These are phyloP conservation scores for Chunga burmeisteri DNA, from an alignment of 2,113 vertebrate species.

Conservation along the genomic window DNA sequence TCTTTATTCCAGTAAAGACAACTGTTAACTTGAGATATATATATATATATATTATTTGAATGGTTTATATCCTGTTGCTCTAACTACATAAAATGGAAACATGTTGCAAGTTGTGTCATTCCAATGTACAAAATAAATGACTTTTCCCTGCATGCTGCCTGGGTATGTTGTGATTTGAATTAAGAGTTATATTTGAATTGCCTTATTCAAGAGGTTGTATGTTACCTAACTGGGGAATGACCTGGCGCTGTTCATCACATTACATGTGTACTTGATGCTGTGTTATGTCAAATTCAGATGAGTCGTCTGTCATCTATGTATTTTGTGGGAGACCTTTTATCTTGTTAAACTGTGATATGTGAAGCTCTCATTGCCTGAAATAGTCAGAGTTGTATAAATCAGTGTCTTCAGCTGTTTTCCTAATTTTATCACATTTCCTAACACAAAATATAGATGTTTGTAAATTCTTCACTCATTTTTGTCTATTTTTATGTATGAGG, in stretches of 20 bases:
- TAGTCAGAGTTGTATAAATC: slow-evolving; percentile 73
- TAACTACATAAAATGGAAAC: slow-evolving; percentile 70
- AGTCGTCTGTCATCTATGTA: slow-evolving; percentile 74
- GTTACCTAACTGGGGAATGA: slow-evolving; percentile 68
- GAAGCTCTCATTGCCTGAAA: slow-evolving; percentile 74
- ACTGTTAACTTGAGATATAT: slow-evolving; percentile 59
- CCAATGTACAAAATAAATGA: slow-evolving; percentile 76
- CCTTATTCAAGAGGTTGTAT: slow-evolving; percentile 73
- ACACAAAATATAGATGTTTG: slow-evolving; percentile 84
- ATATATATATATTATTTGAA: slow-evolving; percentile 53
- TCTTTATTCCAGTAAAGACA: slow-evolving; percentile 70
- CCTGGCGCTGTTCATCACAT: slow-evolving; percentile 72
- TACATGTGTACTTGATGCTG: slow-evolving; percentile 66
- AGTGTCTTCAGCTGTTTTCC: slow-evolving; percentile 78
- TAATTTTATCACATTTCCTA: slow-evolving; percentile 77
- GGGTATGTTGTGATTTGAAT: slow-evolving; percentile 78
- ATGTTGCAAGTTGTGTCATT: slow-evolving; percentile 74
- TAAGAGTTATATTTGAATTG: slow-evolving; percentile 67
- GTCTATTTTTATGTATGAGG: slow-evolving; percentile 64
- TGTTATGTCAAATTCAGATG: slow-evolving; percentile 72
- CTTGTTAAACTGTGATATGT: slow-evolving; percentile 74
- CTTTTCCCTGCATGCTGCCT: slow-evolving; percentile 84
- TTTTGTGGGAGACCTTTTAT: slow-evolving; percentile 70
- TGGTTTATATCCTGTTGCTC: slow-evolving; percentile 73
- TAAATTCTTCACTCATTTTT: slow-evolving; percentile 78